phyloP scores from a whole-genome alignment of 1,140 invertebrate genomes.

The Diabrotica virgifera region DNA sequence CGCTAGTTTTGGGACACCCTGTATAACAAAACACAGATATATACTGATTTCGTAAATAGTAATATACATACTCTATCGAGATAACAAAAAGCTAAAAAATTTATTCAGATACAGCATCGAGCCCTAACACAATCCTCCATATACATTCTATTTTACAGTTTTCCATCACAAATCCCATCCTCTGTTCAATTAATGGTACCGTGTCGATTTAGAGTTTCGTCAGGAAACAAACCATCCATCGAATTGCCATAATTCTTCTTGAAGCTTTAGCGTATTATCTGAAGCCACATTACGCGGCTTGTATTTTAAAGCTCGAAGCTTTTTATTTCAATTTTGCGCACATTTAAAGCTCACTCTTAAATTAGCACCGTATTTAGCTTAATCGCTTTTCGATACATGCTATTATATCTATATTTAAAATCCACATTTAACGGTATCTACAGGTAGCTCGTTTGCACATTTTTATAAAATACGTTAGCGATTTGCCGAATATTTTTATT shows the following conservation, averaged over 20 bases:
- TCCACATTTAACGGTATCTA: conserved; percentile 13
- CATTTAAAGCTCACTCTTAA: conserved; percentile 42
- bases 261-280: conserved; percentile 33
- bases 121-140: no score
- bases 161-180: no score
- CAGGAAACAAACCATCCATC: conserved; percentile 23
- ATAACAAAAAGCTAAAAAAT: no score
- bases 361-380: conserved; percentile 42
- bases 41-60: no score
- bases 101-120: no score
- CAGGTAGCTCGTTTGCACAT: conserved; percentile 32
- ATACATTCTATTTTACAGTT: no score
- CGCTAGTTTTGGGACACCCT: no score
- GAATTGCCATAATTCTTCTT: conserved; percentile 34
- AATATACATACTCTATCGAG: no score
- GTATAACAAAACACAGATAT: no score
- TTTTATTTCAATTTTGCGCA: conserved; percentile 45
- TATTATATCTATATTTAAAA: conserved; percentile 37
- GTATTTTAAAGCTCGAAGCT: conserved; percentile 39
- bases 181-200: neutral
- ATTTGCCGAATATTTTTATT: no score
- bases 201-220: conserved; percentile 14
- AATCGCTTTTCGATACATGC: conserved; percentile 41
- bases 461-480: no score
- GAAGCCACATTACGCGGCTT: conserved; percentile 33